Evolutionary conservation across 2,113 vertebrate genomes (phyloP).

Genomic region (Thalassoma bifasciatum): DNA sequence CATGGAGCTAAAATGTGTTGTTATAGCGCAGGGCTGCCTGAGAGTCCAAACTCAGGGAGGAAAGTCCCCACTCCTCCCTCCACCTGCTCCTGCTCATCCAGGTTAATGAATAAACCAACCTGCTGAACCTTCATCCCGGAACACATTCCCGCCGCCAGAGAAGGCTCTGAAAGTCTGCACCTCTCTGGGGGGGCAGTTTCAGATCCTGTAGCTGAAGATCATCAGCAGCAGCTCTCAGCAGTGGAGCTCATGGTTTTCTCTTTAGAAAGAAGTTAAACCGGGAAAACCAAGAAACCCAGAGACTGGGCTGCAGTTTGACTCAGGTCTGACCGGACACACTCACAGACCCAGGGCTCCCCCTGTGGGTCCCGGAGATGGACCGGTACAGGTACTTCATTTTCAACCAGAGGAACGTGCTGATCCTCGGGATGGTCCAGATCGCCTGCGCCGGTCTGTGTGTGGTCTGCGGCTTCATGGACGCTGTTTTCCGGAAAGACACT

Average conservation of each 20-base stretch:
- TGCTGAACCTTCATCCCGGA: conserved; percentile 6
- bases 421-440: conserved; percentile 87
- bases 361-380: conserved; percentile 79
- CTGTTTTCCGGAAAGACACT: conserved; percentile 83
- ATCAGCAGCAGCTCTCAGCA: no score
- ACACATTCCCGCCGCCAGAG: not conserved
- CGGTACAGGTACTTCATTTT: conserved; percentile 88
- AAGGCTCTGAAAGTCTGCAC: not conserved
- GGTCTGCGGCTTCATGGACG: conserved; percentile 85
- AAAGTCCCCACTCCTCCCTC: no score
- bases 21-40: conserved; percentile 18
- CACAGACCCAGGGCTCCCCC: no score
- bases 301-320: not conserved
- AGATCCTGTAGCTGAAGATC: not conserved
- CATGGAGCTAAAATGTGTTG: no score
- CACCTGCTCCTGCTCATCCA: conserved; percentile 51
- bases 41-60: conserved; percentile 13
- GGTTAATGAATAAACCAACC: conserved; percentile 71
- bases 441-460: conserved; percentile 84
- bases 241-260: no score
- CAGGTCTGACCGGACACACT: not conserved
- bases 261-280: no score
- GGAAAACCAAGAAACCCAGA: not conserved
- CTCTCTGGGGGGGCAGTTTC: not conserved
- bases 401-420: conserved; percentile 83